Evolutionary conservation across 2,888 invertebrate species (phyloP).

Genomic region (Scrobipalpa atriplicella): DNA sequence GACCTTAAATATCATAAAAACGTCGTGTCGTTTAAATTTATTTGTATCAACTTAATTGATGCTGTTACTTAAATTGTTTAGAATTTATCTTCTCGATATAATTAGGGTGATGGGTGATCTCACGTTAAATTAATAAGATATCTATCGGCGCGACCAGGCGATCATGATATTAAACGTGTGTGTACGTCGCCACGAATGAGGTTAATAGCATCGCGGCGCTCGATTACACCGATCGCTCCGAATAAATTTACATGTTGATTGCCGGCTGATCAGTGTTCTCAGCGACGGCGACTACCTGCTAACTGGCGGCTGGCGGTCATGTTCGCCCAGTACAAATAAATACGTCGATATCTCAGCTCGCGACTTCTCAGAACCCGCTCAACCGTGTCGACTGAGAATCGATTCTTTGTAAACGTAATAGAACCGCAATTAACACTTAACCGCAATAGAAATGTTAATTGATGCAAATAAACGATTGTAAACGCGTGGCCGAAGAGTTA

Average conservation of each 20-base stretch:
- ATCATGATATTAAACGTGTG: conserved; percentile 64
- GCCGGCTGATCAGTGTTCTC: conserved; percentile 69
- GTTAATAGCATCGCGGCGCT: conserved; percentile 70
- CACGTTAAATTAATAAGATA: conserved; percentile 58
- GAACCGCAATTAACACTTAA: conserved; percentile 23
- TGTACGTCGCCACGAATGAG: conserved; percentile 67
- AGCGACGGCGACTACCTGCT: conserved; percentile 54
- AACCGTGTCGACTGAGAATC: conserved; percentile 10
- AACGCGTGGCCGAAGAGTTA: conserved; percentile 29
- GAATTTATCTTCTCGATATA: conserved; percentile 4
- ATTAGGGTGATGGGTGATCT: conserved; percentile 27
- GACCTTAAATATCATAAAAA: conserved; percentile 15
- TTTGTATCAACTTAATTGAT: conserved; percentile 22
- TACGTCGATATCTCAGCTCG: conserved; percentile 19
- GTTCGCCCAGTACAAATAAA: conserved; percentile 29
- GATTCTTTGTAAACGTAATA: conserved; percentile 21
- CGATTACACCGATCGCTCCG: conserved; percentile 75
- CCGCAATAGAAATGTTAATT: conserved; percentile 24
- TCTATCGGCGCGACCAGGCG: conserved; percentile 55
- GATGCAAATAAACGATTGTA: conserved; percentile 31
- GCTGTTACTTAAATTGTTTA: neutral
- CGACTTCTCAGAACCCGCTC: conserved; percentile 24
- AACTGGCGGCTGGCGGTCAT: conserved; percentile 27
- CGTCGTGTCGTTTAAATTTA: conserved; percentile 6
- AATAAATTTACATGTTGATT: conserved; percentile 80